Evolutionary conservation across 1,140 invertebrate species (phyloP), one percentile per base, ranked within the genome.

Genomic region (Drosophila mojavensis): DNA sequence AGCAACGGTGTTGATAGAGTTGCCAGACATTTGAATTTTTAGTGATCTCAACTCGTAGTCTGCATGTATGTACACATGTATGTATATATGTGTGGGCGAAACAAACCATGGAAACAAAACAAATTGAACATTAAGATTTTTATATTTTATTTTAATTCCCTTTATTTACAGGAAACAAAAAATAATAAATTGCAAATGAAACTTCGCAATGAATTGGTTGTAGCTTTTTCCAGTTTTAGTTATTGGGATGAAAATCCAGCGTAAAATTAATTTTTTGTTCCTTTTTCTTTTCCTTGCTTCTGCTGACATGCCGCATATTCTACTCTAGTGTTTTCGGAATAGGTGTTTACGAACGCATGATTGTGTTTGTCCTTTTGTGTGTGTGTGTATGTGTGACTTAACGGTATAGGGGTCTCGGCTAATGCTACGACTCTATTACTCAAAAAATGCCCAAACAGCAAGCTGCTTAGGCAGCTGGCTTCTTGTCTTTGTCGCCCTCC

Each of bases 111-210:
- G 2, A 5, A 47, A 47, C 7, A 47, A 20, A 36, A 4, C 51
- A 15, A 15, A 10, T 33, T 9, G 13, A 6, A 24, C 20, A 51
- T 53, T 45, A 5, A 36, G 51, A 55, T 81, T 55, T 53, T 71
- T 30, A 69, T 51, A 78, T 54, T 88, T 88, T 88, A 88, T 88
- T 86, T 85, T 88, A 86, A 86, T 90, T 90, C 86, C 86, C 79
- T 90, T 90, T 86, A 90, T 90, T 90, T 90, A 90, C 88, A 90
- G 86, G 86, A 90, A 90, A 90, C 83, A 86, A 86, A 79, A 88
- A 88, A 62, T 83, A 83, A 83, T 88, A 80, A 88, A 83, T 75
- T 88, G 83, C 83, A 89, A 88, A 80, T 70, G 15, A 64, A 67
- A 78, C 71, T 80, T 88, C 79, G 83, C 83, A 86, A 88, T 79